Percentiles rank a stretch among this genome's conserved stretches.
phyloP scores from a whole-genome alignment of 2,113 vertebrate genomes.

The Neolamprologus longior region DNA sequence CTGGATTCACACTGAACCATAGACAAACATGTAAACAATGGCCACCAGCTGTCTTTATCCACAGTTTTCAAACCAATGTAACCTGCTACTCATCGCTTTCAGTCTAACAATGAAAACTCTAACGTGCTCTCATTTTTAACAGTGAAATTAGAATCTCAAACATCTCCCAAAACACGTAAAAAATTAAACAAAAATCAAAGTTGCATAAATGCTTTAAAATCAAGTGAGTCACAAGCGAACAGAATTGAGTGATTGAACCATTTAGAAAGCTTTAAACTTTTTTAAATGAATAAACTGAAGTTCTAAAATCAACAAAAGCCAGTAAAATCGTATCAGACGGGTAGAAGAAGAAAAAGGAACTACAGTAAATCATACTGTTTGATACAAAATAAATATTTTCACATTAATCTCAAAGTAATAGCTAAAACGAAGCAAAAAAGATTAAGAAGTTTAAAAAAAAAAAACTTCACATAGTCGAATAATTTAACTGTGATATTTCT shows the following conservation, averaged over 20 bases:
- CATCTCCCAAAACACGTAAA: not conserved
- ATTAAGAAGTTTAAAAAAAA: not conserved
- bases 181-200: not conserved
- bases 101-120: not conserved
- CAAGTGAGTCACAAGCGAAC: not conserved
- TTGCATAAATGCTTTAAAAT: not conserved
- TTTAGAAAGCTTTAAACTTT: not conserved
- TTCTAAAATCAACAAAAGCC: not conserved
- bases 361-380: not conserved
- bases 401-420: not conserved
- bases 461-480: not conserved
- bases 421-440: not conserved
- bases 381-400: not conserved
- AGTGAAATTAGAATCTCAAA: not conserved
- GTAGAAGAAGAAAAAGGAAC: not conserved
- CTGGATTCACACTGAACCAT: not conserved
- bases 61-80: not conserved
- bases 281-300: not conserved
- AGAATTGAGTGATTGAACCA: not conserved
- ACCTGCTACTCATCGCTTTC: not conserved
- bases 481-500: not conserved
- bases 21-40: not conserved
- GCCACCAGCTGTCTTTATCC: not conserved
- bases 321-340: not conserved
- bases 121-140: not conserved